Conservation (phyloP, 1,140 invertebrate species). For the Nasonia vitripennis region DNA sequence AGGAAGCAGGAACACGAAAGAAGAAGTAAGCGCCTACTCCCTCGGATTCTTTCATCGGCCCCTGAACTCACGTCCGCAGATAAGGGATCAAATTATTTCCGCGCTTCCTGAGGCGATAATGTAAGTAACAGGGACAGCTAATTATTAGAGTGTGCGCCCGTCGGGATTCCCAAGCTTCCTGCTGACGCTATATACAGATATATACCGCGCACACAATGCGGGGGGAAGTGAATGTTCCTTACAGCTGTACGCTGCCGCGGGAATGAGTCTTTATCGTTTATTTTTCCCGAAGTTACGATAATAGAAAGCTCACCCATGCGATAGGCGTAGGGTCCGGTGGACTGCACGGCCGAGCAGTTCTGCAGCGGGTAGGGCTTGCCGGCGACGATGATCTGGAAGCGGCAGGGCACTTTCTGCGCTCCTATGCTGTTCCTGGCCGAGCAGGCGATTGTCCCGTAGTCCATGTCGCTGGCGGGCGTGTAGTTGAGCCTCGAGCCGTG, state of each 20-base stretch:
- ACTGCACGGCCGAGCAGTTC: constrained; percentile 85
- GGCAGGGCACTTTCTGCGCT: constrained; percentile 86
- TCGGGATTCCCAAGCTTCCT: background rate
- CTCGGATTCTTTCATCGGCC: background rate
- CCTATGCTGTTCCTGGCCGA: constrained; percentile 88
- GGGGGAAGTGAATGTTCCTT: background rate
- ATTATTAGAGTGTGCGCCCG: constrained; percentile 31
- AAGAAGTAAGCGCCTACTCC: no score
- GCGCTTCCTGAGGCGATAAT: constrained; percentile 20
- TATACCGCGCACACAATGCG: background rate
- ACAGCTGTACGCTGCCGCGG: background rate
- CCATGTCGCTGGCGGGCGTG: constrained; percentile 87
- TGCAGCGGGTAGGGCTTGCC: constrained; percentile 87
- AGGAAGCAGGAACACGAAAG: background rate
- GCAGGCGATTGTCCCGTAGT: constrained; percentile 91
- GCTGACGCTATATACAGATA: background rate
- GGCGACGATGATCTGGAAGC: constrained; percentile 83
- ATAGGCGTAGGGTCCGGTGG: constrained; percentile 66
- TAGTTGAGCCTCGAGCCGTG: constrained; percentile 87
- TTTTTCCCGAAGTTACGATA: no score
- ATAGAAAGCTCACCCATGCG: constrained; percentile 62
- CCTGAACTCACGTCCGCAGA: background rate
- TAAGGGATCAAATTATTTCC: constrained; percentile 45
- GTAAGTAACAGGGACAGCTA: constrained; percentile 32
- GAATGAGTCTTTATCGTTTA: no score